phyloP scores from a whole-genome alignment of 1,140 invertebrate species.

The Cyclargus thomasi region DNA sequence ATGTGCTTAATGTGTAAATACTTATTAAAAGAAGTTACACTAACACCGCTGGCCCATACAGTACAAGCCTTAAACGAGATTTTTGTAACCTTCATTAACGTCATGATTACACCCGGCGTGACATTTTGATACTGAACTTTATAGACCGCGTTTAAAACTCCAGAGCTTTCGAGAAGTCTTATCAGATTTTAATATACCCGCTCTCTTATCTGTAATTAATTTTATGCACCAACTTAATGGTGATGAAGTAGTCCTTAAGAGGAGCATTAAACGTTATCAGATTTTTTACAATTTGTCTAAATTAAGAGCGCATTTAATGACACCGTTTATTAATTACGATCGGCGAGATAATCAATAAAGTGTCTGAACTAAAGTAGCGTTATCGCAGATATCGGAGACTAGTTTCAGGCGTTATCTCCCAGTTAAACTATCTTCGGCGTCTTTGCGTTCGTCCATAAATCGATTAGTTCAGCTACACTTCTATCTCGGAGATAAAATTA shows the following conservation, averaged over 20 bases:
- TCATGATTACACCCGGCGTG: neutral
- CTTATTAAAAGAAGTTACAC: no score
- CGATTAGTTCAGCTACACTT: constrained; percentile 51
- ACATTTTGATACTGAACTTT: neutral
- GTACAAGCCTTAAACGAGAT: no score
- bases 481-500: constrained; percentile 68
- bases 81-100: neutral
- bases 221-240: neutral
- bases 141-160: neutral
- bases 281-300: constrained; percentile 9
- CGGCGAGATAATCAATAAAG: neutral
- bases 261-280: neutral
- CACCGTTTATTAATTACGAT: neutral
- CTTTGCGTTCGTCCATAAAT: constrained; percentile 47
- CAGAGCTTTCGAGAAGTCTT: neutral
- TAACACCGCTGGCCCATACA: no score
- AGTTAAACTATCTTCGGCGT: constrained; percentile 25
- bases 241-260: constrained; percentile 1
- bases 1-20: no score
- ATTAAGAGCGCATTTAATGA: constrained; percentile 6
- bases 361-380: neutral
- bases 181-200: neutral
- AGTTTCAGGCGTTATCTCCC: neutral
- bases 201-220: constrained; percentile 2
- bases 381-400: neutral